Evolutionary conservation across 2,797 vertebrate species (phyloP), one percentile per base, ranked within the genome.

Genomic region (Pristis pectinata): DNA sequence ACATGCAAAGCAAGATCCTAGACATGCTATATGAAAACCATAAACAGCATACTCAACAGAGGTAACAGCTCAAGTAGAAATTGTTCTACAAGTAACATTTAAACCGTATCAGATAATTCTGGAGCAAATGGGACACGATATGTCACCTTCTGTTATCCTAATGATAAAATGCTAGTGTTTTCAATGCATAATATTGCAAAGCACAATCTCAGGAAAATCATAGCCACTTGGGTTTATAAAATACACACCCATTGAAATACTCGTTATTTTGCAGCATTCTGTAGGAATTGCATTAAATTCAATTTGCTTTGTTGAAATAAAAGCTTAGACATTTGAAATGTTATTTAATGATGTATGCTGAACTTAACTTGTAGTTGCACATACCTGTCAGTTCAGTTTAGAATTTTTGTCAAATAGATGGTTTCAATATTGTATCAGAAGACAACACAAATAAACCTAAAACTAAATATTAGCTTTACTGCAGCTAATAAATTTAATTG

Each of bases 311-410:
- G 30, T 41, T 24, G 10, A 64, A 37, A 37, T n/a, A 37, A 91
- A 53, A 30, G 27, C 24, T 53, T 2, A 10, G 49, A 56, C 27
- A 11, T 9, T 77, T 8, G 41, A 83, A 83, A 83, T 44, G 80
- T 41, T 49, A 17, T 7, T 44, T 44, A 37, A 44, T 34, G 8
- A 85, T 85, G 9, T 85, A 30, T 10, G 49, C 44, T 87, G 49
- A 67, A 92, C 89, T 92, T 92, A 67, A 92, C 89, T 92, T 92
- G 61, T 67, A 64, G 24, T 10, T 56, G 30, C 27, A 56, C 44
- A 53, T 56, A 85, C 27, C 34, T 44, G 82, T 85, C 27, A 85
- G 49, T 85, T 85, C 34, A 4, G 27, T 53, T 15, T 34, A 53
- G 49, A 49, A 34, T 13, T 3, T 22, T 30, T 82, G 30, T 53